These are phyloP conservation scores for Beris chalybata DNA, from an alignment of 2,888 invertebrate species.

Conservation along the genomic window DNA sequence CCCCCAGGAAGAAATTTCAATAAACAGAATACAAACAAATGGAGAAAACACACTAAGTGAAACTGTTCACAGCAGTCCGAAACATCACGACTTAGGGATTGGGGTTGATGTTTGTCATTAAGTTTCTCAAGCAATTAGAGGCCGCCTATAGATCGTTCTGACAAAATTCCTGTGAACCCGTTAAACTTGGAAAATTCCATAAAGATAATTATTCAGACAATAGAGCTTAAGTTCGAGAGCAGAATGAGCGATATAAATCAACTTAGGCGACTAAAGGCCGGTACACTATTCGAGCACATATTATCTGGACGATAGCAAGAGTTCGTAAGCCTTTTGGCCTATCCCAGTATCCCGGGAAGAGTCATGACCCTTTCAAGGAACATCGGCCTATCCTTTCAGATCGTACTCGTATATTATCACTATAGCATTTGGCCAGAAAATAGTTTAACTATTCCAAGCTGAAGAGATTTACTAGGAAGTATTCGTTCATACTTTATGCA, in stretches of 20 bases:
- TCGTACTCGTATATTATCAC: slow-evolving; percentile 24
- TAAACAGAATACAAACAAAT: no score
- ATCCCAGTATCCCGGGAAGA: slow-evolving; percentile 1
- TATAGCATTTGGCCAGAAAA: slow-evolving; percentile 19
- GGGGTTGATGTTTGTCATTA: no score
- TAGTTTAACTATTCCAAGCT: slow-evolving; percentile 18
- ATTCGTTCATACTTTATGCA: background rate
- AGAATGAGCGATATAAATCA: slow-evolving; percentile 37
- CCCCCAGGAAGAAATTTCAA: no score
- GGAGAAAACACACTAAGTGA: no score
- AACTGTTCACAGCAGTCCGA: no score
- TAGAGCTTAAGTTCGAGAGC: slow-evolving; percentile 25
- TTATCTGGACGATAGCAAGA: slow-evolving; percentile 29
- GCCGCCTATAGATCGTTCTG: background rate
- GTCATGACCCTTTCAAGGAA: slow-evolving; percentile 25
- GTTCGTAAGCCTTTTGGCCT: slow-evolving; percentile 25
- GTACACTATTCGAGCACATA: slow-evolving; percentile 26
- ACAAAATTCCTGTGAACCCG: background rate
- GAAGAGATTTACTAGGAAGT: no score
- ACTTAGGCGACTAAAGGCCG: slow-evolving; percentile 26
- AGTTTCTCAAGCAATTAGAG: no score
- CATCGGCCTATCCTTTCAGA: slow-evolving; percentile 22
- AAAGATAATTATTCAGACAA: slow-evolving; percentile 34
- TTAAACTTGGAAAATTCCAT: slow-evolving; percentile 24
- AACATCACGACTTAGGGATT: no score